Conservation (phyloP, 1,140 invertebrate species). For the Ericerus pela region DNA sequence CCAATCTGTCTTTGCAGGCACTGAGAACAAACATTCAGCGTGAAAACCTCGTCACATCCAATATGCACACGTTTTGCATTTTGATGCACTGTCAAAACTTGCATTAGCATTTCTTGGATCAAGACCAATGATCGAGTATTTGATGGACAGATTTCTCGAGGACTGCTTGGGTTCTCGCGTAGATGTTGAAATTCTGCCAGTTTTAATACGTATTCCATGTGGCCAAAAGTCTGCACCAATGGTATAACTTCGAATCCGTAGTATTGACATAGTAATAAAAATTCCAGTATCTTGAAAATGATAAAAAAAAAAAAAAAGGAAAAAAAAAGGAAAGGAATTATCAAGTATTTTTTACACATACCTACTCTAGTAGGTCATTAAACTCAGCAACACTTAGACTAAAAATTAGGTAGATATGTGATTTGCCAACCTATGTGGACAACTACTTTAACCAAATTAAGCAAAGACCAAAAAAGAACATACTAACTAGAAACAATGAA, state of each 20-base stretch:
- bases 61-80: constrained; percentile 27
- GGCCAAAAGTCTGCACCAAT: constrained; percentile 89
- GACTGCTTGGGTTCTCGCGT: constrained; percentile 58
- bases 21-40: constrained; percentile 32
- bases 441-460: too few relatives aligned
- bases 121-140: constrained; percentile 15
- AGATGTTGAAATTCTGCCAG: constrained; percentile 55
- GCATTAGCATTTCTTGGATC: constrained; percentile 19
- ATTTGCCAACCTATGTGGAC: too few relatives aligned
- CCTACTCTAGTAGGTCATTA: background rate
- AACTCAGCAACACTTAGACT: too few relatives aligned
- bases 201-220: constrained; percentile 82
- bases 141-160: constrained; percentile 71
- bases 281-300: background rate
- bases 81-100: constrained; percentile 29
- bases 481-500: too few relatives aligned
- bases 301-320: background rate
- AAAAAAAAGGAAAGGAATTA: background rate
- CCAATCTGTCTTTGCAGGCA: too few relatives aligned
- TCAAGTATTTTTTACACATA: background rate
- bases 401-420: too few relatives aligned
- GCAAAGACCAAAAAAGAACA: too few relatives aligned
- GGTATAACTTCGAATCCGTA: constrained; percentile 64
- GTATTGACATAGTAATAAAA: background rate
- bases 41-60: constrained; percentile 32